phyloP scores from a whole-genome alignment of 1,140 invertebrate species.

The Plectrocnemia conspersa region DNA sequence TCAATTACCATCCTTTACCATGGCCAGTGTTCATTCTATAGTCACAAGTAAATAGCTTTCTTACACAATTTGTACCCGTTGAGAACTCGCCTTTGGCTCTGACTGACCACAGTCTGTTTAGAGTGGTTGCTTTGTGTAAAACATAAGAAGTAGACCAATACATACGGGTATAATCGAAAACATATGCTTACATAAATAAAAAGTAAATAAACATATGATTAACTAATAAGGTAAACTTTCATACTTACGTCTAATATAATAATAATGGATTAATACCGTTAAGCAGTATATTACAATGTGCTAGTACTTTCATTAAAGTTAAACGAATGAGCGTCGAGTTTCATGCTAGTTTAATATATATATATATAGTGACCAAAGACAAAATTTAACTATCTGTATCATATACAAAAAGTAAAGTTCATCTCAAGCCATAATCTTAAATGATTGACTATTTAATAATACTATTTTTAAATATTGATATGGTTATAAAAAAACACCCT shows the following conservation, averaged over 20 bases:
- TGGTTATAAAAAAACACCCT: background rate
- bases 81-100: conserved; percentile 11
- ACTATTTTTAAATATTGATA: background rate
- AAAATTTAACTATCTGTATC: background rate
- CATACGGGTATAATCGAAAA: background rate
- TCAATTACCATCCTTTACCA: conserved; percentile 15
- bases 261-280: too few species aligned
- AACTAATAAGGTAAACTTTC: too few species aligned
- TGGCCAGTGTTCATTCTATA: conserved; percentile 4
- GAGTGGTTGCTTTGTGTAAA: background rate
- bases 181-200: background rate
- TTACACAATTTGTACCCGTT: conserved; percentile 16
- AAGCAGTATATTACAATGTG: too few species aligned
- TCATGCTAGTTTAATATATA: too few species aligned
- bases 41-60: conserved; percentile 17
- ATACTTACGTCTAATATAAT: too few species aligned
- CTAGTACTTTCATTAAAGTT: too few species aligned
- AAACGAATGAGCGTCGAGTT: too few species aligned
- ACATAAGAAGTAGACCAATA: background rate
- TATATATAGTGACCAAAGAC: background rate
- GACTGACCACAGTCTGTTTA: conserved; percentile 3
- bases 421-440: background rate
- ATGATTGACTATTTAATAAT: background rate
- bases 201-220: background rate
- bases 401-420: background rate